phyloP scores from a whole-genome alignment of 2,113 vertebrate species.

The Silurus asotus region DNA sequence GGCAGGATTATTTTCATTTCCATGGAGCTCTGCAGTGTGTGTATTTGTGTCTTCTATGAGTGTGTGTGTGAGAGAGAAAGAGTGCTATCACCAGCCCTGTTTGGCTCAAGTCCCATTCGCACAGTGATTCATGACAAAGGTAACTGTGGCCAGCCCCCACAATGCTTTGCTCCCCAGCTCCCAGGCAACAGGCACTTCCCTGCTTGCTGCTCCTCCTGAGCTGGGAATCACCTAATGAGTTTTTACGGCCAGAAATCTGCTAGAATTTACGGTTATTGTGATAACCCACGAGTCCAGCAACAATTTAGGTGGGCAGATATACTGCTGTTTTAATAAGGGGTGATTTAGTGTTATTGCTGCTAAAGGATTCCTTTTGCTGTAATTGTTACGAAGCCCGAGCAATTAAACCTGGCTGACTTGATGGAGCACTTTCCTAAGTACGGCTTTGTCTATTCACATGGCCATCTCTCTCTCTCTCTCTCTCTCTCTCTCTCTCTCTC shows the following conservation, averaged over 20 bases:
- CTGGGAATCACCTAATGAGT: conserved; percentile 70
- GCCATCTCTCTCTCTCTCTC: conserved; percentile 1
- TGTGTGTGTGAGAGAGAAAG: background rate
- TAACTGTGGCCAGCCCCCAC: conserved; percentile 57
- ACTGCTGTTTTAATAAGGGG: conserved; percentile 72
- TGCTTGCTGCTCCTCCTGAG: conserved; percentile 53
- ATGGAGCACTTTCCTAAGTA: conserved; percentile 46
- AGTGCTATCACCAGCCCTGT: conserved; percentile 44
- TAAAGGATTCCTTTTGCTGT: conserved; percentile 62
- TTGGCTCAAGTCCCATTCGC: conserved; percentile 51
- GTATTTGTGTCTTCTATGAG: conserved; percentile 36
- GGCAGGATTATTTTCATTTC: conserved; percentile 54
- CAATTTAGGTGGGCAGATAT: conserved; percentile 67
- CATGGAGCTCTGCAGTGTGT: conserved; percentile 48
- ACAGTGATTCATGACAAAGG: conserved; percentile 61
- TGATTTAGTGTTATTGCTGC: conserved; percentile 72
- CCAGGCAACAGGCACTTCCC: conserved; percentile 55
- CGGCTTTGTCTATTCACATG: conserved; percentile 36
- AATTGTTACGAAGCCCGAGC: conserved; percentile 56
- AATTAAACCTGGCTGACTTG: conserved; percentile 50
- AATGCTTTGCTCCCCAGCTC: conserved; percentile 52
- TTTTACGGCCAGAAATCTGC: conserved; percentile 63
- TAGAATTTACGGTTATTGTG: conserved; percentile 75
- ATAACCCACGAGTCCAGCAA: conserved; percentile 70
- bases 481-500: background rate